Evolutionary conservation across 2,888 invertebrate genomes (phyloP).

Genomic region (Conus canariensis): DNA sequence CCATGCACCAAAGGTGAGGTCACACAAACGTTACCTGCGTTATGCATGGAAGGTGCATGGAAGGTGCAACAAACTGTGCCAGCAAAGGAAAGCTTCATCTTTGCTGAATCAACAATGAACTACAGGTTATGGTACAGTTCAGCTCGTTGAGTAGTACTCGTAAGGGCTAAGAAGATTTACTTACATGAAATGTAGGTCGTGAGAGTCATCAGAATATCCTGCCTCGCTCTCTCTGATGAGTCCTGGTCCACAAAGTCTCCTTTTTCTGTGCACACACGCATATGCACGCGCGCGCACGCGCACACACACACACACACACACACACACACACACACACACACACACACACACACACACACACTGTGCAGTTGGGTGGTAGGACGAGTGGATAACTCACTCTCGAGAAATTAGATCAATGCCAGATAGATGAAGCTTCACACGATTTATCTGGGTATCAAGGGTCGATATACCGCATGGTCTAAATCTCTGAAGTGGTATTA

Average conservation of each 20-base stretch:
- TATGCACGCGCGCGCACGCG: neutral
- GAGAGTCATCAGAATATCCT: neutral
- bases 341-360: no score
- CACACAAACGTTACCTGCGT: neutral
- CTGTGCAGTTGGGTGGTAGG: no score
- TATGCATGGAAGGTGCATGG: no score
- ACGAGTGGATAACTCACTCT: no score
- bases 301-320: neutral
- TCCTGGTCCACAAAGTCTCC: neutral
- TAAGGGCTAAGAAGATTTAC: neutral
- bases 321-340: no score
- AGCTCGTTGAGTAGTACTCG: no score
- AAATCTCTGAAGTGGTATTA: no score
- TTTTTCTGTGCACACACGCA: neutral
- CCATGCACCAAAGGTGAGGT: neutral
- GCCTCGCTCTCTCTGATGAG: neutral
- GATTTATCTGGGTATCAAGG: no score
- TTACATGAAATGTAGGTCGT: slow-evolving; percentile 9
- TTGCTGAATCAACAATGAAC: neutral
- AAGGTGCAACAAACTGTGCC: no score
- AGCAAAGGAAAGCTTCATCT: neutral
- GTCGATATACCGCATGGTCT: no score
- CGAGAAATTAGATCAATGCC: no score
- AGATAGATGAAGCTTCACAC: no score
- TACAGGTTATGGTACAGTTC: neutral